Conservation (phyloP, 2,888 invertebrate species). For the Polyploca ridens region DNA sequence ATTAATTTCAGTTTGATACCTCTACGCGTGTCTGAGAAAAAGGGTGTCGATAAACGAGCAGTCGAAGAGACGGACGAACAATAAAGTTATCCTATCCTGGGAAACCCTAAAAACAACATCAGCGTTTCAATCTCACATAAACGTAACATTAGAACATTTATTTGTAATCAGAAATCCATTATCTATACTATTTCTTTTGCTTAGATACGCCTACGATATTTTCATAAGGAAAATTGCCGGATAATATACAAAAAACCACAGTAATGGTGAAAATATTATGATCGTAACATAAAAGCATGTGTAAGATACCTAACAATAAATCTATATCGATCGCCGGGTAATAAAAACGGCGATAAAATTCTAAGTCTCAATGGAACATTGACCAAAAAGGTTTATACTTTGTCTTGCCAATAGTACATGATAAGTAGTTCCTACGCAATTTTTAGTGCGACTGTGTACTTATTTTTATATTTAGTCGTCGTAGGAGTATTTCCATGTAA, state of each 20-base stretch:
- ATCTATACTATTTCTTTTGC: not conserved
- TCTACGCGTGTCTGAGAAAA: too few species aligned
- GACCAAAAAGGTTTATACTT: not conserved
- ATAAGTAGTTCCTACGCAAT: not conserved
- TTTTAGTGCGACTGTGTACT: too few species aligned
- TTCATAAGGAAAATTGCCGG: not conserved
- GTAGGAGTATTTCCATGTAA: too few species aligned
- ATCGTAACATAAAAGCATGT: not conserved
- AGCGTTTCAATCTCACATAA: not conserved
- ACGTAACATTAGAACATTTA: slow-evolving; percentile 3
- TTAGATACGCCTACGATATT: not conserved
- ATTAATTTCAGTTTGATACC: too few species aligned
- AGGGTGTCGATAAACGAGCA: too few species aligned
- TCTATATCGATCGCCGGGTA: not conserved
- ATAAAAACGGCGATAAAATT: not conserved
- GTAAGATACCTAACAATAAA: not conserved
- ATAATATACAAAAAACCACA: not conserved
- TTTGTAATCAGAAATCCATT: slow-evolving; percentile 11
- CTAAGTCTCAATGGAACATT: not conserved
- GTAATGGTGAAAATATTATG: not conserved
- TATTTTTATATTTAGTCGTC: too few species aligned
- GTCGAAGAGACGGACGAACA: too few species aligned
- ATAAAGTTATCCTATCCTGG: not conserved
- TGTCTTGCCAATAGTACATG: not conserved
- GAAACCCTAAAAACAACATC: not conserved